Evolutionary conservation across 1,140 invertebrate genomes (phyloP).

Genomic region (Druon quercuslanigerum): DNA sequence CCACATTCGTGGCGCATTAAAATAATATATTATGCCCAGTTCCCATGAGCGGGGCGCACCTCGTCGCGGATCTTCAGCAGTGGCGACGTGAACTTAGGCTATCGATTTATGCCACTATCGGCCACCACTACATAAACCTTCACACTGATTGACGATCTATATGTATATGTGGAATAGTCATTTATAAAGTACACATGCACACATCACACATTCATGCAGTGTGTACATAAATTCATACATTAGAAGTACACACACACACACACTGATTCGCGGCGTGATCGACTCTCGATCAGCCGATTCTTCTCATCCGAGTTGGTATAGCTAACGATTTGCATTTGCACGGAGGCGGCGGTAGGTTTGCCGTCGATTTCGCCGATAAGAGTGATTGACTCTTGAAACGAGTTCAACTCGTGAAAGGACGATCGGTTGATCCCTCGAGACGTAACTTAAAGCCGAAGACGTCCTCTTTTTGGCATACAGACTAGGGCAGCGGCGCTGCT

Average conservation of each 20-base stretch:
- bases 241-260: too few relatives aligned
- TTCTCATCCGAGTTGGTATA: not conserved
- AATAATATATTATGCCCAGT: slow-evolving; percentile 35
- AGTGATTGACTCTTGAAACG: slow-evolving; percentile 63
- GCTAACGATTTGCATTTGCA: slow-evolving; percentile 56
- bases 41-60: slow-evolving; percentile 35
- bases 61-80: slow-evolving; percentile 34
- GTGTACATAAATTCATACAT: not conserved
- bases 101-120: slow-evolving; percentile 43
- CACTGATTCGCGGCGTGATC: slow-evolving; percentile 38
- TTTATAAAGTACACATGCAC: too few relatives aligned
- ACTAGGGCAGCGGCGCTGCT: slow-evolving; percentile 35
- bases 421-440: slow-evolving; percentile 24
- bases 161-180: too few relatives aligned
- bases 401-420: slow-evolving; percentile 45
- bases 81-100: slow-evolving; percentile 37
- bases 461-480: slow-evolving; percentile 23
- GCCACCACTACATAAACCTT: slow-evolving; percentile 10
- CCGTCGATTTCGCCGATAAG: slow-evolving; percentile 55
- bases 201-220: not conserved
- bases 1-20: slow-evolving; percentile 43
- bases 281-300: slow-evolving; percentile 41
- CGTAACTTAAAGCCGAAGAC: slow-evolving; percentile 15
- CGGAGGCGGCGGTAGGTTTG: slow-evolving; percentile 13
- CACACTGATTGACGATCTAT: too few relatives aligned